Evolutionary conservation across 2,113 vertebrate species (phyloP).

Genomic region (Sisor rabdophorus): DNA sequence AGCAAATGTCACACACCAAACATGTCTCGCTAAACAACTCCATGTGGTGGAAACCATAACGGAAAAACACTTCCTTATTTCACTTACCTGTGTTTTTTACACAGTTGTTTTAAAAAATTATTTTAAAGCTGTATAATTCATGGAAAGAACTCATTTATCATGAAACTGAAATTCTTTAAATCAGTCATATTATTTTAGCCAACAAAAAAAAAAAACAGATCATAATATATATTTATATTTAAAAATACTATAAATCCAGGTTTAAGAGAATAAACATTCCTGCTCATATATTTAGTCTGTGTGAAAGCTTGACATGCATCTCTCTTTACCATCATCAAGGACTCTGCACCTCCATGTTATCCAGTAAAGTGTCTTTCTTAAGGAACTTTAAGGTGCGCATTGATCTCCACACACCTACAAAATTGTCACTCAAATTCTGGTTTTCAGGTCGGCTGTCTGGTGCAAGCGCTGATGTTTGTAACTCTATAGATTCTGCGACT

Average conservation of each 20-base stretch:
- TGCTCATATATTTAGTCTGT: constrained; percentile 42
- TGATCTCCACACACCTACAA: constrained; percentile 84
- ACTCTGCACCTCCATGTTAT: constrained; percentile 88
- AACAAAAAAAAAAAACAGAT: constrained; percentile 47
- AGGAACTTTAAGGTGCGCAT: constrained; percentile 80
- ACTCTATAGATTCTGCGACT: constrained; percentile 57
- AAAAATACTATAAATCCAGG: constrained; percentile 51
- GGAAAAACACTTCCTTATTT: neutral
- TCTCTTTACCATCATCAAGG: constrained; percentile 67
- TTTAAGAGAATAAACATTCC: constrained; percentile 40
- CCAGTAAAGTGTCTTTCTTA: constrained; percentile 86
- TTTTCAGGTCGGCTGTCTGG: constrained; percentile 52
- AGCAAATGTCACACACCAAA: neutral
- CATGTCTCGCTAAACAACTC: neutral
- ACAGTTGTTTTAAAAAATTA: neutral
- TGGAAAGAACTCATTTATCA: constrained; percentile 30
- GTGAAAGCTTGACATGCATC: constrained; percentile 49
- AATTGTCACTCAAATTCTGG: constrained; percentile 75
- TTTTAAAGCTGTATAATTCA: neutral
- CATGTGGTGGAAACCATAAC: neutral
- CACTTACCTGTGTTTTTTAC: neutral
- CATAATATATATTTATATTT: constrained; percentile 31
- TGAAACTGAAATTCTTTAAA: constrained; percentile 31
- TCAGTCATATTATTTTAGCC: constrained; percentile 29
- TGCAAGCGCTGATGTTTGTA: constrained; percentile 60